Evolutionary conservation across 2,888 invertebrate species (phyloP), one percentile per base, ranked within the genome.

Genomic region (Pheosia tremula): DNA sequence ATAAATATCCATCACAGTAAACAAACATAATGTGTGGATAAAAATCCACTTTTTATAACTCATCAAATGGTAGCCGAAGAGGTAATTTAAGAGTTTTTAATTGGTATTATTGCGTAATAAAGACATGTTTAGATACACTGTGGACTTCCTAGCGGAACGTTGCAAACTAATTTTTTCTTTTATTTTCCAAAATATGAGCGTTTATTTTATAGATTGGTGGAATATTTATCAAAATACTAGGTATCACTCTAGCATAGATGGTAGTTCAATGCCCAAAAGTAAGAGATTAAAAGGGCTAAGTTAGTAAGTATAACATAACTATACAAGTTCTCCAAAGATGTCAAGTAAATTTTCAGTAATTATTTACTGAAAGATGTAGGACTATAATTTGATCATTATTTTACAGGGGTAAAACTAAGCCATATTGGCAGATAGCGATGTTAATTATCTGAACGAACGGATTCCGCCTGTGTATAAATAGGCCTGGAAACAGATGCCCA

Each of bases 81-180:
- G 81, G 84, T 84, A 83, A 89, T 91, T 90, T 91, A 90, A 92
- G 91, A 89, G 90, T 87, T 92, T 92, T 93, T 93, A 93, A 93
- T 93, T 93, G 93, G 91, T 88, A 86, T 90, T 84, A 91, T 89
- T 88, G 87, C 82, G 76, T 82, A 43, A 56, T 56, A 56, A 56
- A 52, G 10, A n/a, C n/a, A 11, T 5, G 47, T 47, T 47, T 10
- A 52, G 52, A 52, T 36, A 4, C 10, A 24, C 36, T 8, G 52
- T 24, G 0, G 52, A 24, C 3, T 24, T 47, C 2, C 5, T n/a
- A 8, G 7, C 36, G 36, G 13, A 4, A 24, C 24, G 24, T 24
- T 24, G 24, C 2, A 24, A 2, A 24, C 24, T 24, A 24, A 24
- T 24, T 24, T 24, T 24, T 24, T 24, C n/a, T n/a, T n/a, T n/a